Evolutionary conservation across 2,888 invertebrate genomes (phyloP).

Genomic region (Drosophila formosana): DNA sequence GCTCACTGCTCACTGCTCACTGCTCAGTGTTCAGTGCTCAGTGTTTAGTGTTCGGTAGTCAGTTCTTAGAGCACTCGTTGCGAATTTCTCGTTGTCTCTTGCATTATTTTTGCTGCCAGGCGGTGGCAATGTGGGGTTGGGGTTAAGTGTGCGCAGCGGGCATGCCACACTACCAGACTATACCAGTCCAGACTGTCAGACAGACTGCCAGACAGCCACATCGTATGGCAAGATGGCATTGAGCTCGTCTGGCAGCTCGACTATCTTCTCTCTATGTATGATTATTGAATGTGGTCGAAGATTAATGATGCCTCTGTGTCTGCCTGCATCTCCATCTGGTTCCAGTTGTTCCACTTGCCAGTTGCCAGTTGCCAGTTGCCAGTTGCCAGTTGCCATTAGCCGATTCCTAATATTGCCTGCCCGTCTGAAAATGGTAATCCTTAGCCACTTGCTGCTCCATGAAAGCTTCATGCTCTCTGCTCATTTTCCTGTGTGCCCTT

Average conservation of each 20-base stretch:
- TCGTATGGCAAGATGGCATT: conserved; percentile 24
- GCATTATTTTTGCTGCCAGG: conserved; percentile 39
- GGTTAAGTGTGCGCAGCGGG: conserved; percentile 52
- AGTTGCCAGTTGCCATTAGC: conserved; percentile 31
- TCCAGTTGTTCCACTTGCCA: neutral
- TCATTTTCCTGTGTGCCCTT: neutral
- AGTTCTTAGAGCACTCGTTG: conserved; percentile 11
- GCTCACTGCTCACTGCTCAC: conserved; percentile 24
- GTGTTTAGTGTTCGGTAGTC: neutral
- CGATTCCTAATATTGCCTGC: conserved; percentile 50
- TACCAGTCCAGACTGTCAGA: neutral
- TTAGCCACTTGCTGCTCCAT: conserved; percentile 1
- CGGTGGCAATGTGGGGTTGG: conserved; percentile 54
- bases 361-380: conserved; percentile 18
- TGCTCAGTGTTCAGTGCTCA: neutral
- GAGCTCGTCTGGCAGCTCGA: conserved; percentile 46
- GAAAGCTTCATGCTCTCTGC: conserved; percentile 17
- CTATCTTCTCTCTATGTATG: conserved; percentile 64
- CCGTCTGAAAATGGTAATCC: conserved; percentile 31
- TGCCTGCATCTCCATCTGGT: conserved; percentile 11
- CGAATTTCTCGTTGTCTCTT: conserved; percentile 26
- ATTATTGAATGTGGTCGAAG: conserved; percentile 82
- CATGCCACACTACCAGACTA: conserved; percentile 23
- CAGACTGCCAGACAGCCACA: conserved; percentile 13
- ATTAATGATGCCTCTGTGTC: conserved; percentile 68